Evolutionary conservation across 2,888 invertebrate genomes (phyloP), one percentile per base, ranked within the genome.

Genomic region (Dioctria rufipes): DNA sequence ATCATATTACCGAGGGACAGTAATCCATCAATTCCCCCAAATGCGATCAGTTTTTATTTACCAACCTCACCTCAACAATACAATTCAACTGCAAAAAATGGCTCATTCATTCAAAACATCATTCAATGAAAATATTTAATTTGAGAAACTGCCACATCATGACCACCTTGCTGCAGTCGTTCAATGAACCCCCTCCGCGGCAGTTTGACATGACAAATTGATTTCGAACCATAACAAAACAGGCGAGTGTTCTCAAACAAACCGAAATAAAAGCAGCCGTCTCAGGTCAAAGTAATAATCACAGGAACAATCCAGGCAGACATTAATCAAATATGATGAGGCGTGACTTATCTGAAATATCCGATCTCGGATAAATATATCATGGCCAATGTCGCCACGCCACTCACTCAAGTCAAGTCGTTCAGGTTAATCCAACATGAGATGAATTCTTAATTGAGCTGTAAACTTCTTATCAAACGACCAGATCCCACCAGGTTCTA

Each of bases 401-500:
- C 80, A 43, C 73, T 81, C 73, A 49, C 69, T 80, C 77, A 42
- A 77, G 80, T 73, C 80, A 78, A 81, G 79, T 80, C 80, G 75
- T 82, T 82, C 82, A 80, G 81, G 81, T 81, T 83, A 83, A 82
- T 83, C 80, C 82, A 80, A 81, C 84, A 83, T 83, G 84, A 84
- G 83, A 80, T 84, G 84, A 84, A 84, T 84, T 83, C 82, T 81
- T 84, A 84, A 84, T 84, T 84, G 84, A 84, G 84, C 83, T 83
- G 83, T 84, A 83, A 84, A 83, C 83, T 83, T 83, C 83, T 79
- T 82, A 66, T 69, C 80, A 81, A 73, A 40, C n/a, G 73, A 6
- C 40, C 43, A 78, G 25, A 79, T 71, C 49, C 54, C 65, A 77
- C 71, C 39, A 54, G 78, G 67, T 13, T 25, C 66, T 60, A 39